These are phyloP conservation scores for Chorisops tibialis DNA, from an alignment of 2,888 invertebrate species.

Conservation along the genomic window DNA sequence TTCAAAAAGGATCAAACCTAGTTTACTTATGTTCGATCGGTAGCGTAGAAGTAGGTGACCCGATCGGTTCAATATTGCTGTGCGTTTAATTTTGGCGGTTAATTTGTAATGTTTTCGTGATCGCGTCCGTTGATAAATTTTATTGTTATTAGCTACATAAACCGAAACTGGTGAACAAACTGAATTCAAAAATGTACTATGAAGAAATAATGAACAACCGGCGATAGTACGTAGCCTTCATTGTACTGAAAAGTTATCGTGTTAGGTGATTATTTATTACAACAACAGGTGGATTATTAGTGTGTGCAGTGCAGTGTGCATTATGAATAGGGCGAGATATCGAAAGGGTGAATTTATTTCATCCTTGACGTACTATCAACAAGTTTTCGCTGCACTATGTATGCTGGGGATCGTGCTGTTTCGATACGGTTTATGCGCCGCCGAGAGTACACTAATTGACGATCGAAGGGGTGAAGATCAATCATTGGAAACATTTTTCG, in stretches of 20 bases:
- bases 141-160: neutral
- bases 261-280: constrained; percentile 18
- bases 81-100: constrained; percentile 12
- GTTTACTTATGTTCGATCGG: neutral
- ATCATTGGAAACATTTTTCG: constrained; percentile 24
- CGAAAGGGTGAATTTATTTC: constrained; percentile 28
- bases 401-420: constrained; percentile 1
- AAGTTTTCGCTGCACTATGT: constrained; percentile 3
- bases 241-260: neutral
- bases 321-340: constrained; percentile 6
- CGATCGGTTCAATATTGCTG: too few species aligned
- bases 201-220: too few species aligned
- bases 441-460: constrained; percentile 9
- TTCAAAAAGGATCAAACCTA: neutral
- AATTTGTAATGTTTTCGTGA: neutral
- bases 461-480: constrained; percentile 20
- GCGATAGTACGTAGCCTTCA: neutral
- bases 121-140: constrained; percentile 9
- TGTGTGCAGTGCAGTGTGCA: neutral
- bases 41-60: neutral
- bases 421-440: constrained; percentile 11
- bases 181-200: too few species aligned
- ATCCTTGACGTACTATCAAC: constrained; percentile 24
- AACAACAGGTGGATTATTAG: constrained; percentile 23
- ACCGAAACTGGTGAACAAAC: too few species aligned